Conservation (phyloP, 2,113 vertebrate species). For the Otolemur garnettii region DNA sequence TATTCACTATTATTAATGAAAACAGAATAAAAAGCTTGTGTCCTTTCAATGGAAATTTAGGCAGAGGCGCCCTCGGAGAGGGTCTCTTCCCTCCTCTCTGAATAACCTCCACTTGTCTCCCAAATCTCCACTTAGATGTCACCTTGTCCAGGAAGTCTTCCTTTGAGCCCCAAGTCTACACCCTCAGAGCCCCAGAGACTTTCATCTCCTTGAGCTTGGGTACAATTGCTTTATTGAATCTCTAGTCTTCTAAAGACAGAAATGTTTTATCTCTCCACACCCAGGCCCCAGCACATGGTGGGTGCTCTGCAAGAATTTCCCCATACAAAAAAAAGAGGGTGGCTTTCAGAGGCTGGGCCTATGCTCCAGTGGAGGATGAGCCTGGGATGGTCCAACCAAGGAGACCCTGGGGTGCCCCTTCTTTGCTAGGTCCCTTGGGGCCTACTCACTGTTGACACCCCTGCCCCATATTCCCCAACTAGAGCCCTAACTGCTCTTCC, state of each 20-base stretch:
- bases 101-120: background rate
- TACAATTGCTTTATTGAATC: background rate
- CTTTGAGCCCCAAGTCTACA: background rate
- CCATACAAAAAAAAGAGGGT: background rate
- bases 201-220: background rate
- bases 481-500: background rate
- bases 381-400: background rate
- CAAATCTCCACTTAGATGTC: background rate
- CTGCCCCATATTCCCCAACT: background rate
- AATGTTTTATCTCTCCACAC: background rate
- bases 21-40: background rate
- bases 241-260: background rate
- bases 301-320: background rate
- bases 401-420: background rate
- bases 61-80: background rate
- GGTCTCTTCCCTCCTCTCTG: background rate
- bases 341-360: background rate
- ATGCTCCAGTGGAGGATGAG: background rate
- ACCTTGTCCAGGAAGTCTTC: conserved; percentile 34
- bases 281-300: rapidly evolving
- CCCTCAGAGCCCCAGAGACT: background rate
- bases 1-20: background rate
- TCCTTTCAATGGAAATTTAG: background rate
- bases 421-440: background rate
- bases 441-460: background rate